Base-by-base conservation (phyloP, 2,888 invertebrate species). In the Gandaritis pyraliata region DNA sequence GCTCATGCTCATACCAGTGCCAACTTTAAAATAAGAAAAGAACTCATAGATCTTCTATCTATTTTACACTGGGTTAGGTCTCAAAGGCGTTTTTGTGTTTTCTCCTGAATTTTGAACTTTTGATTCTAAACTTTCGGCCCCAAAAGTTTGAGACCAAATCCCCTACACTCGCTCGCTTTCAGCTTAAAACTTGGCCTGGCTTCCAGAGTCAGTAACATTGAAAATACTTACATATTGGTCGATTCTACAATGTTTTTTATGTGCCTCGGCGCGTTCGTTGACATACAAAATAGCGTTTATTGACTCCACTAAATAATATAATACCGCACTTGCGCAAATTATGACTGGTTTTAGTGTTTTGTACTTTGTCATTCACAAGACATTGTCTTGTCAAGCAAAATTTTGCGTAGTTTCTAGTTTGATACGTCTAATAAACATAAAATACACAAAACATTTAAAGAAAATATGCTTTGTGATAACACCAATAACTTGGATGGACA, bases 211-310 rank as follows among this genome's bases (percentile, higher is more conserved):
- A 43, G 11, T 8, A 33, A 33, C 43, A 43, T 38, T 38, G n/a
- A 43, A 2, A 16, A 15, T 16, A 1, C 38, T 49, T 70, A 68
- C 68, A 68, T 54, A 64, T 66, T 65, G 63, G 48, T 63, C 12
- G 45, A 18, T 73, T 73, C 72, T 77, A 77, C 75, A 75, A 68
- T 72, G 75, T 73, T 67, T 65, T 57, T 60, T 61, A 68, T 46
- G 52, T 64, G 61, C 16, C 30, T 39, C 52, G 55, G 55, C 54
- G 72, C 74, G 78, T 75, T 65, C 76, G 73, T 75, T 76, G 74
- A 76, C 77, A 71, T 73, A 78, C 74, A 77, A 74, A 70, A 77
- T 80, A 73, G 79, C 73, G 73, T 78, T 78, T 74, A 77, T 73
- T 70, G 72, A 49, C 59, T 57, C 69, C 62, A 66, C 63, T 65